Percentiles rank a stretch among this genome's conserved stretches.
Conservation (phyloP, 1,140 invertebrate genomes). For the Drosophila tani region DNA sequence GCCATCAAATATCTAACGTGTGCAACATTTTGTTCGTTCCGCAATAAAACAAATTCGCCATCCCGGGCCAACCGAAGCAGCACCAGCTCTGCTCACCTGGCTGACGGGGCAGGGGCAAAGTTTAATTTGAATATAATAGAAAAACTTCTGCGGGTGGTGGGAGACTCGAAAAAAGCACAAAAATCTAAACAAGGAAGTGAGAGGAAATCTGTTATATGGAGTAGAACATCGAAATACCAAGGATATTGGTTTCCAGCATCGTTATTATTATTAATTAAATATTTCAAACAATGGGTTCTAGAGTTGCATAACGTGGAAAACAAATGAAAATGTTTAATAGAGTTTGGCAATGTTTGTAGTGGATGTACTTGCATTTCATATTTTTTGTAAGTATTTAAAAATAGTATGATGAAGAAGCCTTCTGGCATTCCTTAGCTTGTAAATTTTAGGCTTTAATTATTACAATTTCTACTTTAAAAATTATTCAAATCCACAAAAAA, state of each 20-base stretch:
- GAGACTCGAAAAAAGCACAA: not conserved
- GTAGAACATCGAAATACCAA: slow-evolving; percentile 3
- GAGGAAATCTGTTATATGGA: not conserved
- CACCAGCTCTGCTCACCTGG: slow-evolving; percentile 1
- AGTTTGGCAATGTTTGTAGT: too few species aligned
- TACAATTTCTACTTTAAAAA: too few species aligned
- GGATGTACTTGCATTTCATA: too few species aligned
- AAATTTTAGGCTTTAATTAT: too few species aligned
- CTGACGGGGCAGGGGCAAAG: slow-evolving; percentile 48
- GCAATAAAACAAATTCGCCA: slow-evolving; percentile 47
- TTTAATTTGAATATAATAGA: slow-evolving; percentile 84
- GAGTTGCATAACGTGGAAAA: not conserved
- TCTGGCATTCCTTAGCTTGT: too few species aligned
- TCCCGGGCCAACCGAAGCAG: slow-evolving; percentile 50
- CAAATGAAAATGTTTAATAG: too few species aligned
- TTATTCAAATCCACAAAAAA: too few species aligned
- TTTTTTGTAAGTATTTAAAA: too few species aligned
- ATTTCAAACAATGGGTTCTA: not conserved
- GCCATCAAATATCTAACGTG: slow-evolving; percentile 51
- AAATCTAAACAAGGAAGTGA: slow-evolving; percentile 2
- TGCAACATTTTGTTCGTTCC: slow-evolving; percentile 36
- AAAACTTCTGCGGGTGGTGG: slow-evolving; percentile 59
- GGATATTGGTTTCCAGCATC: not conserved
- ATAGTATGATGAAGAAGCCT: too few species aligned
- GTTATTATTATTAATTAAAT: too few species aligned